Conservation (phyloP, 2,113 vertebrate genomes). For the Stigmatopora nigra region DNA sequence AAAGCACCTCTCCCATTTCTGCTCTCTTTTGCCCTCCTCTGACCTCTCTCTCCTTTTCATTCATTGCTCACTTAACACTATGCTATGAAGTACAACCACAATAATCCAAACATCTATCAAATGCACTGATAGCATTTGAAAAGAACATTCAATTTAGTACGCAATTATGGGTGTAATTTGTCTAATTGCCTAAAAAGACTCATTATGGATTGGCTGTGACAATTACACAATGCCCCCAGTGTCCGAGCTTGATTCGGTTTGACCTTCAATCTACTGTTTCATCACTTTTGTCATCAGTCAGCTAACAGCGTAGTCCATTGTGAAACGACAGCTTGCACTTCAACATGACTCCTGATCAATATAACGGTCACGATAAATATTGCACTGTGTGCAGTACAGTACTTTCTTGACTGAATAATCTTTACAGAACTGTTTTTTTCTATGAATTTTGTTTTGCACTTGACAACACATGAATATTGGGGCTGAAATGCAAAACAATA, state of each 20-base stretch:
- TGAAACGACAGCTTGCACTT: background rate
- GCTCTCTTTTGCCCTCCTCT: background rate
- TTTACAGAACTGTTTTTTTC: constrained; percentile 42
- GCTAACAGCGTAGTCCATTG: background rate
- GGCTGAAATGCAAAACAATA: too few relatives aligned
- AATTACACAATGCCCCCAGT: constrained; percentile 14
- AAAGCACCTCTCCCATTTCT: constrained; percentile 9
- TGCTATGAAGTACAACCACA: constrained; percentile 5
- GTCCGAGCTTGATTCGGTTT: constrained; percentile 18
- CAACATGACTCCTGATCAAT: constrained; percentile 1
- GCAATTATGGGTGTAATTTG: background rate
- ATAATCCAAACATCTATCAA: background rate
- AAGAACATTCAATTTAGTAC: background rate
- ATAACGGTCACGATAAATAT: background rate
- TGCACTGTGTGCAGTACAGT: background rate
- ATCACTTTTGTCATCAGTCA: constrained; percentile 10
- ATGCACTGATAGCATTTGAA: background rate
- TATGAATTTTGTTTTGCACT: constrained; percentile 19
- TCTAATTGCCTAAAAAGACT: constrained; percentile 29
- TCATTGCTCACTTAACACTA: background rate
- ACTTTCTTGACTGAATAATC: background rate
- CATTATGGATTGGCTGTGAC: constrained; percentile 31
- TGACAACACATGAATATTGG: constrained; percentile 3
- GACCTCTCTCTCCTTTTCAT: constrained; percentile 11
- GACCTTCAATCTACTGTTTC: constrained; percentile 14